These are phyloP conservation scores for Oscheius onirici DNA, from an alignment of 2,888 invertebrate species.

Conservation along the genomic window DNA sequence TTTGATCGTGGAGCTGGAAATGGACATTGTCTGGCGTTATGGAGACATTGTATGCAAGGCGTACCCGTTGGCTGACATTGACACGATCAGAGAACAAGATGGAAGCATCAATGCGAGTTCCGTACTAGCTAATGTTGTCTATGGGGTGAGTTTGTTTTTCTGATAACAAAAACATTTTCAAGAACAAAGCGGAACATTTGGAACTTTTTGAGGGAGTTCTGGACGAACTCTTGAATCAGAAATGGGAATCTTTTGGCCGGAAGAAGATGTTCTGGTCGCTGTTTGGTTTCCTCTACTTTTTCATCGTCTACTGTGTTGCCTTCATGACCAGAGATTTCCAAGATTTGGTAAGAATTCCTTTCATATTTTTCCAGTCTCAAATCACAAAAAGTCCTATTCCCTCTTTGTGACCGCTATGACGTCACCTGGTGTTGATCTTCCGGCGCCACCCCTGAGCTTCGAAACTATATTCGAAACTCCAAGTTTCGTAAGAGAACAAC, in stretches of 20 bases:
- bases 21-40: constrained; percentile 96
- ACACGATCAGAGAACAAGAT: constrained; percentile 81
- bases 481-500: not conserved
- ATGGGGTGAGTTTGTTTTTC: constrained; percentile 80
- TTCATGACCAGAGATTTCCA: constrained; percentile 80
- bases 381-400: not conserved
- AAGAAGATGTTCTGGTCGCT: constrained; percentile 76
- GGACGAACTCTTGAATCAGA: constrained; percentile 91
- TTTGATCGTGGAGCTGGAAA: constrained; percentile 91
- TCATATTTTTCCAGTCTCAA: not conserved
- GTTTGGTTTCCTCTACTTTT: constrained; percentile 88
- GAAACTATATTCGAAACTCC: too few relatives aligned
- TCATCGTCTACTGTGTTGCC: constrained; percentile 85
- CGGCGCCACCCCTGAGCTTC: not conserved
- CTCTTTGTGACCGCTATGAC: not conserved
- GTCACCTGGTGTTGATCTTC: not conserved
- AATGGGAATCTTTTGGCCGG: constrained; percentile 97
- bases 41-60: constrained; percentile 81
- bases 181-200: constrained; percentile 93
- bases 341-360: constrained; percentile 38
- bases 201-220: constrained; percentile 92
- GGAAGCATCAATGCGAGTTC: constrained; percentile 92
- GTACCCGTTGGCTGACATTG: constrained; percentile 91
- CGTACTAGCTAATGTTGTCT: constrained; percentile 91
- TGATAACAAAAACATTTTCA: constrained; percentile 50